These are phyloP conservation scores for Carcinoscorpius rotundicauda DNA, from an alignment of 1,140 invertebrate species.

Conservation along the genomic window DNA sequence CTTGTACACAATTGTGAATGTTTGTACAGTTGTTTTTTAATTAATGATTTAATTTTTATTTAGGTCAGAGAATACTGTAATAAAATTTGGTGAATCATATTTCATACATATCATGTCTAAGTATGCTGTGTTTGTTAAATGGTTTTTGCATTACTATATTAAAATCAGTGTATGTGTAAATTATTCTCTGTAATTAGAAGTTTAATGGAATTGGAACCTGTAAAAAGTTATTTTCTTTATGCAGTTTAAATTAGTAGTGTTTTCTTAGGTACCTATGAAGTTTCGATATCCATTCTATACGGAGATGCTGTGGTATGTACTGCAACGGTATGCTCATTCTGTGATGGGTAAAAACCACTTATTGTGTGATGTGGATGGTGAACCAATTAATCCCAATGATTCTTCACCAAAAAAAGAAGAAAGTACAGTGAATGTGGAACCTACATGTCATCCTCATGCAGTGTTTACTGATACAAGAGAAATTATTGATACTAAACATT, in stretches of 20 bases:
- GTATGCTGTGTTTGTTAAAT: background rate
- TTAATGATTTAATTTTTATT: background rate
- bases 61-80: too few relatives aligned
- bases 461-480: too few relatives aligned
- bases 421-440: too few relatives aligned
- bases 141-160: background rate
- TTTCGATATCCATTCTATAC: constrained; percentile 97
- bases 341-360: constrained; percentile 72
- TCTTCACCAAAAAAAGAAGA: too few relatives aligned
- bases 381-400: background rate
- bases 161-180: background rate
- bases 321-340: constrained; percentile 81
- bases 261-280: constrained; percentile 70
- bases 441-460: too few relatives aligned
- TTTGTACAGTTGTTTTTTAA: background rate
- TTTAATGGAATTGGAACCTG: background rate
- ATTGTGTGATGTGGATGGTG: background rate
- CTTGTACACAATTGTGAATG: background rate
- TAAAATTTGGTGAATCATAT: too few relatives aligned
- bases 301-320: constrained; percentile 95
- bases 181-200: background rate
- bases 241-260: background rate
- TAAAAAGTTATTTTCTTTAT: background rate
- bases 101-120: too few relatives aligned
- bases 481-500: too few relatives aligned